These are phyloP conservation scores for Lochmaea capreae DNA, from an alignment of 2,888 invertebrate genomes.

Conservation along the genomic window DNA sequence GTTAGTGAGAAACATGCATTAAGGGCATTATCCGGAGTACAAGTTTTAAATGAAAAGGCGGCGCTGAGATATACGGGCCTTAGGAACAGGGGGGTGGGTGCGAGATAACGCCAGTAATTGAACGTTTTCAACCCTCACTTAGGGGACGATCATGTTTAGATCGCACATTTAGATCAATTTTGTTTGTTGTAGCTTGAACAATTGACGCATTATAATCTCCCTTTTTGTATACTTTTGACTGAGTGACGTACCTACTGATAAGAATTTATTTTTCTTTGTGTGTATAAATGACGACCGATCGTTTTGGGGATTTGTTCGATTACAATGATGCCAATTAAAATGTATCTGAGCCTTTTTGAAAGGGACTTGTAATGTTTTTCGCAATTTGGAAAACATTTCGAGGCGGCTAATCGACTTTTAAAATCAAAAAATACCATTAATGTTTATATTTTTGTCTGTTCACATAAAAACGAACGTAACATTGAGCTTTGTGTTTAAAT, in stretches of 20 bases:
- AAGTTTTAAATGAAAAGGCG: constrained; percentile 60
- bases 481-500: background rate
- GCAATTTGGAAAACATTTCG: constrained; percentile 20
- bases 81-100: background rate
- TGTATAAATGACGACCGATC: constrained; percentile 53
- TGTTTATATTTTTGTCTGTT: background rate
- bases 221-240: constrained; percentile 59
- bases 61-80: constrained; percentile 59
- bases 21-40: constrained; percentile 53
- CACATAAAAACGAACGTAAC: background rate
- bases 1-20: constrained; percentile 52
- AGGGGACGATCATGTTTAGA: constrained; percentile 64
- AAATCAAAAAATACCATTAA: constrained; percentile 1
- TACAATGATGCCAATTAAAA: constrained; percentile 38
- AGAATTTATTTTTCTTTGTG: constrained; percentile 58
- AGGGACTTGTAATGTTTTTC: constrained; percentile 23
- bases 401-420: background rate
- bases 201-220: constrained; percentile 65
- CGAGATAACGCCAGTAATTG: constrained; percentile 63
- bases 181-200: constrained; percentile 66
- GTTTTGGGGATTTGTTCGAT: constrained; percentile 50
- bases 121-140: constrained; percentile 61
- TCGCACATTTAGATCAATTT: constrained; percentile 66
- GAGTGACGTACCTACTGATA: constrained; percentile 62
- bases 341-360: constrained; percentile 24